Evolutionary conservation across 2,888 invertebrate genomes (phyloP), one percentile per base, ranked within the genome.

Genomic region (Nemoura dubitans): DNA sequence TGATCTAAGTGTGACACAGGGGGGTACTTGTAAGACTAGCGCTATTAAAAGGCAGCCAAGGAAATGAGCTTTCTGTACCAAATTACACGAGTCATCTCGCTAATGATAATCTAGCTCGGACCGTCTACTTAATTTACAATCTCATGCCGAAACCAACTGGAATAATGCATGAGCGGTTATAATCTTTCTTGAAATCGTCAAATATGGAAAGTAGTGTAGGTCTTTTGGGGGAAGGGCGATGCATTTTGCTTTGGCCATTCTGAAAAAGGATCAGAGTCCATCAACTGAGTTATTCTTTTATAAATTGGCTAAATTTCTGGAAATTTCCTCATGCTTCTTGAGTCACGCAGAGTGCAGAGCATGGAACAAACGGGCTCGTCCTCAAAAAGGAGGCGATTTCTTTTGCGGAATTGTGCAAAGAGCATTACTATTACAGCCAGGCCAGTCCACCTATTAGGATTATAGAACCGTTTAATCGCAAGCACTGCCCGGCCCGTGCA

Each of bases 21-120:
- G 30, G 81, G 81, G 81, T 30, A 81, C 28, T 81, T n/a, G 81
- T 30, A 30, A 81, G 30, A 29, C 81, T 7, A 30, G 81, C 81
- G 81, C 30, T 29, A 43, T n/a, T 25, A 83, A 30, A 16, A 36
- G 26, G 25, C 83, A 43, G 26, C 83, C 42, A 26, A 42, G 83
- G 27, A 78, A 78, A 78, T 78, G 78, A 78, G 78, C 78, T 78
- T 42, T 83, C 83, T 36, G 42, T n/a, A 42, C 42, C 42, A n/a
- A 83, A 42, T 83, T 83, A 26, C n/a, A 42, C 36, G 26, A 83
- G 83, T 83, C 83, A 83, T 83, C 83, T 42, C 43, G 2, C 29
- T 82, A 82, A 82, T 78, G 78, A 78, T 78, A 78, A 78, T 78
- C 78, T 78, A 21, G 78, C 21, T 78, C 10, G 78, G 78, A 78